Percentiles rank a stretch among this genome's conserved stretches.
phyloP scores from a whole-genome alignment of 1,140 invertebrate species.

The Saccostrea glomerata region DNA sequence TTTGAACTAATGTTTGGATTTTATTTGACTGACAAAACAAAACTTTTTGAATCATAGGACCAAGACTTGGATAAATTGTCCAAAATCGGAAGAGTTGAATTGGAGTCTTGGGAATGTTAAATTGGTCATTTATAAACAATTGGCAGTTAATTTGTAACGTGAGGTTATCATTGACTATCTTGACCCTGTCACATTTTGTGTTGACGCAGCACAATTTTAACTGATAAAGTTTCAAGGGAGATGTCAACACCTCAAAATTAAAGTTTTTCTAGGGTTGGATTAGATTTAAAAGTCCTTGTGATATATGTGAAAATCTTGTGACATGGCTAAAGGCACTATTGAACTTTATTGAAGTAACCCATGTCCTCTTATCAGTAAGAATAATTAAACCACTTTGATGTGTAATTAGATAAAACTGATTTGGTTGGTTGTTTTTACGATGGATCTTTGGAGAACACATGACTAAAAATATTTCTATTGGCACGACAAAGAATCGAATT shows the following conservation, averaged over 20 bases:
- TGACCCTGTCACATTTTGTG: slow-evolving; percentile 31
- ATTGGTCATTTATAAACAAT: slow-evolving; percentile 35
- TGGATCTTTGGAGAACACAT: background rate
- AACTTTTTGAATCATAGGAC: background rate
- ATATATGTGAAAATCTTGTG: slow-evolving; percentile 29
- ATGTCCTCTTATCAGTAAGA: background rate
- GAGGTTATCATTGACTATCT: background rate
- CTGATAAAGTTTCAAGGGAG: slow-evolving; percentile 22
- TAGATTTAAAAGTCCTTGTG: slow-evolving; percentile 1
- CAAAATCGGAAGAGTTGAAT: background rate
- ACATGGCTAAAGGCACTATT: slow-evolving; percentile 10
- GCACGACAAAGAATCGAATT: background rate
- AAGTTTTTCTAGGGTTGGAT: background rate
- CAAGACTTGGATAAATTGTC: background rate
- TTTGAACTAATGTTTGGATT: background rate
- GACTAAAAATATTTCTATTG: background rate
- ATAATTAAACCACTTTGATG: slow-evolving; percentile 15
- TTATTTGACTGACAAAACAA: background rate
- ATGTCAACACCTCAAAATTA: slow-evolving; percentile 1
- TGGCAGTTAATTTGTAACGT: slow-evolving; percentile 15
- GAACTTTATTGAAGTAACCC: background rate
- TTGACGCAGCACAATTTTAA: slow-evolving; percentile 28
- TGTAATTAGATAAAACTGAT: background rate
- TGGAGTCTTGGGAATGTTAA: background rate
- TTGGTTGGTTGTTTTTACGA: background rate